Conservation (phyloP, 2,888 invertebrate species). For the Lasioglossum leucozonium region DNA sequence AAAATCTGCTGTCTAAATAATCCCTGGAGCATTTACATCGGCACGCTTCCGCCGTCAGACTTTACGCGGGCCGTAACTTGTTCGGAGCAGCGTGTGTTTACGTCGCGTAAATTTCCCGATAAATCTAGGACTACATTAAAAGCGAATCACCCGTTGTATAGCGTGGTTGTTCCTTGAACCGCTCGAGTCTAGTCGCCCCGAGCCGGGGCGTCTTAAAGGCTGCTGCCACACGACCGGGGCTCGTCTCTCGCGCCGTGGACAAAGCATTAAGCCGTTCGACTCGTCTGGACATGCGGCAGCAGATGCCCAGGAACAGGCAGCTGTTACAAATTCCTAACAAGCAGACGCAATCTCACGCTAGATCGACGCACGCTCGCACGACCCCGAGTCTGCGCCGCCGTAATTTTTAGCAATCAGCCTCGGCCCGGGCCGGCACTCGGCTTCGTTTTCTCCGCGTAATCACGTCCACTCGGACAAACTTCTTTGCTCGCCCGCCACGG, state of each 20-base stretch:
- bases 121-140: neutral
- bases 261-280: constrained; percentile 11
- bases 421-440: constrained; percentile 10
- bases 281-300: constrained; percentile 21
- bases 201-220: neutral
- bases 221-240: neutral
- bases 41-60: neutral
- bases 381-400: constrained; percentile 43
- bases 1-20: neutral
- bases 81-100: constrained; percentile 1
- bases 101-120: neutral
- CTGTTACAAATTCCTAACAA: constrained; percentile 48
- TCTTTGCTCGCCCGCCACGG: constrained; percentile 25
- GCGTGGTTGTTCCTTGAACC: neutral
- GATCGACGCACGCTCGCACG: constrained; percentile 50
- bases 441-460: constrained; percentile 61
- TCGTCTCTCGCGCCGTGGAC: neutral
- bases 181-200: neutral
- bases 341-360: constrained; percentile 59
- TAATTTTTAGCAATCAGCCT: constrained; percentile 68
- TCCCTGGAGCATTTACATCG: neutral
- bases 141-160: neutral
- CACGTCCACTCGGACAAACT: constrained; percentile 58
- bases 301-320: constrained; percentile 29
- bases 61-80: neutral